Percentiles rank a stretch among this genome's conserved stretches.
phyloP scores from a whole-genome alignment of 2,888 invertebrate species.

The Strigamia maritima region DNA sequence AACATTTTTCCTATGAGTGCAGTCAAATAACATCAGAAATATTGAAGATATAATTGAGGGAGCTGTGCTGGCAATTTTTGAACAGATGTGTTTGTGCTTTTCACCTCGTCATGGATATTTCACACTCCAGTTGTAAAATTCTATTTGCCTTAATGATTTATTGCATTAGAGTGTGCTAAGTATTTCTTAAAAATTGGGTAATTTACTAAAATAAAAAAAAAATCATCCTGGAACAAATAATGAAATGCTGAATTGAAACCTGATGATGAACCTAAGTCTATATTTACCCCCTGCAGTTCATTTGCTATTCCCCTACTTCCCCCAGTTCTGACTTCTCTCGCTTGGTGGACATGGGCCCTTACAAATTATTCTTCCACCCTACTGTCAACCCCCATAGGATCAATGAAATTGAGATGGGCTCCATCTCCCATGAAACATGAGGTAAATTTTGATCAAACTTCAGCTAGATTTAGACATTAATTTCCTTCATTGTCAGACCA shows the following conservation, averaged over 20 bases:
- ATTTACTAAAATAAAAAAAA: neutral
- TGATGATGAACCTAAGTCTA: conserved; percentile 21
- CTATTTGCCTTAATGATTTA: neutral
- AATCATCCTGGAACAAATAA: neutral
- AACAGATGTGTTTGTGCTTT: conserved; percentile 9
- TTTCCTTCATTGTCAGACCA: no score
- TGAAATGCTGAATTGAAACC: neutral
- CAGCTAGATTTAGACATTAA: neutral
- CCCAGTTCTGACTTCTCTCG: conserved; percentile 24
- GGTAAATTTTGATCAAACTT: conserved; percentile 12
- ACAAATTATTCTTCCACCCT: conserved; percentile 8
- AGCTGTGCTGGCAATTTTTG: no score
- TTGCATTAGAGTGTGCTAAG: no score
- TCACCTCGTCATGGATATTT: neutral
- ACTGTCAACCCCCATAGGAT: conserved; percentile 18
- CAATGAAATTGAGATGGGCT: conserved; percentile 19
- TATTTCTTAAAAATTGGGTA: neutral
- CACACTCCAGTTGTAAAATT: neutral
- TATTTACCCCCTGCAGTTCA: conserved; percentile 21
- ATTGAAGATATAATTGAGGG: no score
- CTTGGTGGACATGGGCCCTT: conserved; percentile 7
- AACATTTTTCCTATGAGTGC: no score
- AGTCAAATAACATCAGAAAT: no score
- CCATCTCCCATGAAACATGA: neutral
- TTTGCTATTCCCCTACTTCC: conserved; percentile 6